Conservation (phyloP, 2,797 vertebrate species). For the Neomorphus geoffroyi region DNA sequence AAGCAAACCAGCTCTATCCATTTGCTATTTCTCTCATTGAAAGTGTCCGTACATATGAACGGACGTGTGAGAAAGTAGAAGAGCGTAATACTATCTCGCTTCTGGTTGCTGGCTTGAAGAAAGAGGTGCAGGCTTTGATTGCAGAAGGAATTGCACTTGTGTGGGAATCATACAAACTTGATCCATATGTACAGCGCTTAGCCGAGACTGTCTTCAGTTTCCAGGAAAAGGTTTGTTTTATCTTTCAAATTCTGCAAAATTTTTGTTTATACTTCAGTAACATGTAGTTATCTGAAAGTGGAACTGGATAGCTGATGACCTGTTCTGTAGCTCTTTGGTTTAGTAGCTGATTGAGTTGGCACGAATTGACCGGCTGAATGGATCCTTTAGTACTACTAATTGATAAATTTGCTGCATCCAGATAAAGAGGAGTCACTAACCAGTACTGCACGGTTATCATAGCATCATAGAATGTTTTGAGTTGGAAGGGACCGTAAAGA, state of each 20-base stretch:
- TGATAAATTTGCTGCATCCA: neutral
- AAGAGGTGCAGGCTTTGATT: conserved; percentile 93
- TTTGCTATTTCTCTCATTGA: conserved; percentile 99
- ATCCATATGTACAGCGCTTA: conserved; percentile 95
- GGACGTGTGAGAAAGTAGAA: conserved; percentile 98
- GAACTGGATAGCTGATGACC: neutral
- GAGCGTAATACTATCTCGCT: conserved; percentile 92
- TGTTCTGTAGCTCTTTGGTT: neutral
- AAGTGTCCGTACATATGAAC: conserved; percentile 95
- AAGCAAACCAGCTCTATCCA: conserved; percentile 97
- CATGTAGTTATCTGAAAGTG: neutral
- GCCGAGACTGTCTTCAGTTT: conserved; percentile 99
- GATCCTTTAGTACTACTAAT: neutral
- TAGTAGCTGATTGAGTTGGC: neutral
- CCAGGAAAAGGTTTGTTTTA: conserved; percentile 91
- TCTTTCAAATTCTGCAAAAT: neutral
- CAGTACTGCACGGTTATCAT: neutral
- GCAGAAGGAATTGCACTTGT: conserved; percentile 94
- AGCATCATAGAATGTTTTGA: too few relatives aligned
- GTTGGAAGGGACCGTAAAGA: too few relatives aligned
- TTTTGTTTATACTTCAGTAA: neutral
- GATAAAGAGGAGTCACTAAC: neutral
- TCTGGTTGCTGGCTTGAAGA: conserved; percentile 95
- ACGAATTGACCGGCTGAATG: neutral
- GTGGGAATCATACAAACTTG: conserved; percentile 99